Evolutionary conservation across 2,113 vertebrate species (phyloP), one percentile per base, ranked within the genome.

Genomic region (Ceyx cyanopectus): DNA sequence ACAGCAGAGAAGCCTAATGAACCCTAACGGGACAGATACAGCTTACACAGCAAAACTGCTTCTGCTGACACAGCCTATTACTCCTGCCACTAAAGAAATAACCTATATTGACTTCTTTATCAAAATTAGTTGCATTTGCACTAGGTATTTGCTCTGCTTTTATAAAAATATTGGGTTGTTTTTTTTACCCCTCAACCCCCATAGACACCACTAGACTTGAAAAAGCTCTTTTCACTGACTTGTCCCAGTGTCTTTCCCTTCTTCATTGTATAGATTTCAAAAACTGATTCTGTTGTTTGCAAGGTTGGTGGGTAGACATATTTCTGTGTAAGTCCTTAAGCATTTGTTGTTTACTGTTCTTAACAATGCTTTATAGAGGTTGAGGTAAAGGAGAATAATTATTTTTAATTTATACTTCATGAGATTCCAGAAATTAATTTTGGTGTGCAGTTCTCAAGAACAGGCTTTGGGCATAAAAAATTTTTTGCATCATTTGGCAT

Each of bases 31-130:
- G 56, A 58, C 30, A 66, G 27, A 66, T 21, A 62, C 3, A 88
- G 80, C 56, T 89, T 90, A 86, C 77, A 50, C 69, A 92, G 81
- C 80, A 73, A 57, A 63, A 32, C 45, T 73, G 30, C 8, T 48
- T 62, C 53, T 50, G 93, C 76, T 92, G 86, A 85, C 76, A 69
- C 58, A 90, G 76, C 63, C 85, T 90, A 57, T 73, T 92, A 61
- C n/a, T 60, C 43, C 45, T 76, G 50, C 58, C 45, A 85, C 41
- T 10, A 80, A 92, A 61, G 57, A 94, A 93, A 92, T 60, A 88
- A 85, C n/a, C 40, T 80, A 21, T 60, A 92, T 68, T 88, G 89
- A 65, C 58, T 65, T 76, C 21, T 92, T 92, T 83, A 72, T 60
- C 80, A 83, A 61, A 90, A 86, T 56, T 58, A 86, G 40, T 86